Base-by-base conservation (phyloP, 2,888 invertebrate species). In the Eilema sororculum region DNA sequence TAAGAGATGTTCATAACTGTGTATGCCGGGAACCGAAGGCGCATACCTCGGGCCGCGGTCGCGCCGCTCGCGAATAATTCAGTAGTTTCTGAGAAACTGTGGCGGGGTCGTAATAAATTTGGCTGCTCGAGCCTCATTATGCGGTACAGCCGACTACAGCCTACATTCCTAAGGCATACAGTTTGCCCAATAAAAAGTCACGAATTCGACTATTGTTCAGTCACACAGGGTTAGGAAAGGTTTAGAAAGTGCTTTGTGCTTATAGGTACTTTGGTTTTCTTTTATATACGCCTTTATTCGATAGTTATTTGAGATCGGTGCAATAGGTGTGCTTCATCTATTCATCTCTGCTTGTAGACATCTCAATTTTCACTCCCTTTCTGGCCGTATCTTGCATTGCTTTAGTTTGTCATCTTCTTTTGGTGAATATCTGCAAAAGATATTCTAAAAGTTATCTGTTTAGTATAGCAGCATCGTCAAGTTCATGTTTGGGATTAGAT, bases 1-100 rank as follows among this genome's bases (percentile, higher is more conserved):
- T 90, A 94, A 94, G 91, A 91, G 91, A 90, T 91, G 87, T 90
- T 91, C 91, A 93, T 94, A 94, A 94, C 94, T 93, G 94, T 92
- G 91, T 86, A 83, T 83, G 83, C 85, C 86, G 92, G 91, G 91
- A 90, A 90, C 86, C 87, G 88, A 90, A 88, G 89, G 80, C 85
- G 92, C 91, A 91, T 93, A 91, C 93, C 92, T 80, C 80, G 81
- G 81, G 74, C 79, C 84, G 78, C 73, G 68, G 78, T 76, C 79
- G 79, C 82, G 83, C 84, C 83, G 85, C 84, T 87, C 85, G 86
- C 90, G 91, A 89, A 93, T 93, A 90, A 92, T 91, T 92, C 93
- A 91, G 91, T 89, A 90, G 91, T 87, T 94, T 94, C 94, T 85
- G 85, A 88, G 94, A 94, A 93, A 84, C 85, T 85, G 84, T 84